These are phyloP conservation scores for Myiothlypis coronata DNA, from an alignment of 2,797 vertebrate species.

Conservation along the genomic window DNA sequence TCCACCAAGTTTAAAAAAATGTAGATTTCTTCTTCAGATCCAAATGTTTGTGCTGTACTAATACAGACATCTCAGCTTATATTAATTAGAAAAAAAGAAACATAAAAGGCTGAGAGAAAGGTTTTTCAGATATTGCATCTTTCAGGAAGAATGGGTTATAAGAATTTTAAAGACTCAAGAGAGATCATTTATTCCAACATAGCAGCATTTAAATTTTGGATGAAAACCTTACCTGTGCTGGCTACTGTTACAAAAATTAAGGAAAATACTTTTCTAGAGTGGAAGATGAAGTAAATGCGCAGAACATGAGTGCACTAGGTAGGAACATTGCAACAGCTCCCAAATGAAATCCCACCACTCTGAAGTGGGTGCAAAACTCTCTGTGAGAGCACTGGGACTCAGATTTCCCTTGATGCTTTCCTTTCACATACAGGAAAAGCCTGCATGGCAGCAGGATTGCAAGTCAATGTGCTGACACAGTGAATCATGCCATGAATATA, in stretches of 20 bases:
- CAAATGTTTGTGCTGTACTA: not conserved
- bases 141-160: not conserved
- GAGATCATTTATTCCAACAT: not conserved
- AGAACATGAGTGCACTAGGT: not conserved
- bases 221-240: not conserved
- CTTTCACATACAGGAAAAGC: not conserved
- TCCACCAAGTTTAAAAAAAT: not conserved
- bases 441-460: accelerated
- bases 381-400: not conserved
- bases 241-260: not conserved
- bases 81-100: not conserved
- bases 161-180: not conserved
- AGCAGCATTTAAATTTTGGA: not conserved
- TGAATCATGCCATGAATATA: not conserved
- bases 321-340: not conserved
- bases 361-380: not conserved
- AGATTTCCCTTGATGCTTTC: not conserved
- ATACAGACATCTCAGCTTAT: not conserved
- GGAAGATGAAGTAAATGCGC: not conserved
- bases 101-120: not conserved
- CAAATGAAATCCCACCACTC: not conserved
- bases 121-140: not conserved
- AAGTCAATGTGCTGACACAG: not conserved
- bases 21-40: not conserved
- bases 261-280: not conserved